Conservation (phyloP, 2,113 vertebrate species). For the Ariopsis seemanni region DNA sequence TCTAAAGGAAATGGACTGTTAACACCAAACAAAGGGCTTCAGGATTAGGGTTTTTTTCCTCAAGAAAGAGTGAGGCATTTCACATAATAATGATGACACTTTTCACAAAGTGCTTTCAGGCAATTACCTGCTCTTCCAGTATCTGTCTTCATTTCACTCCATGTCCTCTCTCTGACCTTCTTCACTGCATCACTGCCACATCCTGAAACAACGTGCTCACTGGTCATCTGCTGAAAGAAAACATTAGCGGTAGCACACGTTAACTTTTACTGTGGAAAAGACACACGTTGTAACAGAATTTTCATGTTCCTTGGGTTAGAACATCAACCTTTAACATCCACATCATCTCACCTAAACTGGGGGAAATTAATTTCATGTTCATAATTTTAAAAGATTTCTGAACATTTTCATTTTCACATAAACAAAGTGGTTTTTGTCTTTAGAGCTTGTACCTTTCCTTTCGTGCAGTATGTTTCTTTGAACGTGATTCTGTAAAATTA, state of each 20-base stretch:
- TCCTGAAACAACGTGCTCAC: neutral
- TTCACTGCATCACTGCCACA: neutral
- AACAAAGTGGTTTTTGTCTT: neutral
- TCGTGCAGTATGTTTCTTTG: neutral
- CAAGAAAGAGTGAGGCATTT: conserved; percentile 37
- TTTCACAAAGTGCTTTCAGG: conserved; percentile 43
- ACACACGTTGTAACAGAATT: neutral
- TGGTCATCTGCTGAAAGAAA: neutral
- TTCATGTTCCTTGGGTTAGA: neutral
- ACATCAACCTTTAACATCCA: neutral
- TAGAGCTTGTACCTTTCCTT: neutral
- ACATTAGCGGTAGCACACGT: fast-evolving
- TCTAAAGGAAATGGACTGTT: conserved; percentile 45
- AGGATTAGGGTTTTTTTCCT: neutral
- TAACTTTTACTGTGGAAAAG: neutral
- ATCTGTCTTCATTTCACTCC: conserved; percentile 37
- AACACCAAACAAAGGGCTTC: conserved; percentile 36
- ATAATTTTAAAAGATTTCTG: neutral
- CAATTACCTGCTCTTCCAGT: conserved; percentile 34
- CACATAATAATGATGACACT: conserved; percentile 33
- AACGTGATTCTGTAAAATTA: neutral
- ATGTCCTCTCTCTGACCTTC: conserved; percentile 19
- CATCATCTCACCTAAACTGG: neutral
- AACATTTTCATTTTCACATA: neutral
- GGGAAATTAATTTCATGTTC: too few species aligned